These are phyloP conservation scores for Hippocampus abdominalis DNA, from an alignment of 2,113 vertebrate genomes.

Conservation along the genomic window DNA sequence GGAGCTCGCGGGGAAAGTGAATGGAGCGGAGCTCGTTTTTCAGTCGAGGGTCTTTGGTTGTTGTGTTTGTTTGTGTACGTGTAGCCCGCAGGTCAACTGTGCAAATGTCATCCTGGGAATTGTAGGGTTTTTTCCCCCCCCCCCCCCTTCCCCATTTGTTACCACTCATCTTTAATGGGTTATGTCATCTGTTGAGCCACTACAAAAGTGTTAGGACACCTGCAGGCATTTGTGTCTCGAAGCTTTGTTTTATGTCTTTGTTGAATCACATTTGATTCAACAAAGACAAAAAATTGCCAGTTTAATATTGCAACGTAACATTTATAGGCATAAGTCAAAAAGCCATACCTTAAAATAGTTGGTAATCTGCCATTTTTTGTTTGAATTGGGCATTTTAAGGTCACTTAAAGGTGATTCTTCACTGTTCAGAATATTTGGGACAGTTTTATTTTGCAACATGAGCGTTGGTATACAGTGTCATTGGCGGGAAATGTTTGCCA, in stretches of 20 bases:
- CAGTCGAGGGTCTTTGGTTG: slow-evolving; percentile 7
- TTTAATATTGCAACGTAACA: neutral
- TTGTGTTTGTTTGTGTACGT: neutral
- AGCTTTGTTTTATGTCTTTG: neutral
- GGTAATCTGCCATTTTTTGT: too few species aligned
- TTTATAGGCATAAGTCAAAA: too few species aligned
- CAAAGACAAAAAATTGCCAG: neutral
- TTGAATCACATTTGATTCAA: too few species aligned
- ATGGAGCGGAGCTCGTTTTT: slow-evolving; percentile 18
- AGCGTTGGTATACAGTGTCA: neutral
- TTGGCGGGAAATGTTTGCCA: neutral
- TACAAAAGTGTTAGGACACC: neutral
- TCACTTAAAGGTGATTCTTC: too few species aligned
- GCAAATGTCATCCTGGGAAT: slow-evolving; percentile 28
- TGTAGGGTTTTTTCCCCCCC: neutral
- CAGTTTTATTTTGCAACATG: neutral
- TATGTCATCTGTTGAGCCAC: slow-evolving; percentile 24
- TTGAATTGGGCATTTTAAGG: too few species aligned
- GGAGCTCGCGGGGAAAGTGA: slow-evolving; percentile 21
- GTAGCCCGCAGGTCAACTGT: slow-evolving; percentile 32
- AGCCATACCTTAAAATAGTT: too few species aligned
- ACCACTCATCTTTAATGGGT: slow-evolving; percentile 2
- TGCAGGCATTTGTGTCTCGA: neutral
- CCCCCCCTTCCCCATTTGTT: neutral
- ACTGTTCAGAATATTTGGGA: too few species aligned